phyloP scores from a whole-genome alignment of 2,888 invertebrate species.

The Neoitamus cyanurus region DNA sequence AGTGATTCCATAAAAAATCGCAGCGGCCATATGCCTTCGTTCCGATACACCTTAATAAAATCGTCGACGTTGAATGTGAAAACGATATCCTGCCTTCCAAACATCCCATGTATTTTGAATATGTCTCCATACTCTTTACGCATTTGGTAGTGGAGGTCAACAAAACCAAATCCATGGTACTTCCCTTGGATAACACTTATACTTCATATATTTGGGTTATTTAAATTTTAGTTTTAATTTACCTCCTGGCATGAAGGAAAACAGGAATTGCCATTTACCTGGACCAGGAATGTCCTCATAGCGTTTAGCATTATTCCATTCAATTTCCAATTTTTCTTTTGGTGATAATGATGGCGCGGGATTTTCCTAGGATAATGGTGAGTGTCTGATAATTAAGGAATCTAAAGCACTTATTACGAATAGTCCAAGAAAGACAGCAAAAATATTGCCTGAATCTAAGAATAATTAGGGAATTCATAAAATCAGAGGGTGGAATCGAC shows the following conservation, averaged over 20 bases:
- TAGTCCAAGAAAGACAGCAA: too few species aligned
- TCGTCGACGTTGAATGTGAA: slow-evolving; percentile 43
- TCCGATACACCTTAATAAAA: slow-evolving; percentile 54
- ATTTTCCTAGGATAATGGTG: background rate
- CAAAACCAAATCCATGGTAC: background rate
- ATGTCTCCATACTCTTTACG: slow-evolving; percentile 42
- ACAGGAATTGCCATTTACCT: slow-evolving; percentile 54
- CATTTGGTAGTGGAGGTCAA: background rate
- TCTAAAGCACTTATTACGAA: too few species aligned
- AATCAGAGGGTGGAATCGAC: too few species aligned
- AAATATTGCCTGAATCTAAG: too few species aligned
- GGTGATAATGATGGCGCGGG: background rate
- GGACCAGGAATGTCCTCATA: slow-evolving; percentile 60
- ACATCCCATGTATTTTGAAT: slow-evolving; percentile 30
- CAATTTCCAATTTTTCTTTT: slow-evolving; percentile 9
- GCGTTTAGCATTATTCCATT: slow-evolving; percentile 55
- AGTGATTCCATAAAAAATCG: slow-evolving; percentile 66
- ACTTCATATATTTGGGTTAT: background rate
- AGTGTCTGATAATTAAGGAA: too few species aligned
- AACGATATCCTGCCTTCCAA: slow-evolving; percentile 41
- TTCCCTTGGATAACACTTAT: slow-evolving; percentile 50
- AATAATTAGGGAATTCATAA: too few species aligned
- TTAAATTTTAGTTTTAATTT: background rate
- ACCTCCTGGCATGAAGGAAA: slow-evolving; percentile 61
- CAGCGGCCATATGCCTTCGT: slow-evolving; percentile 62